Conservation (phyloP, 1,140 invertebrate species). For the Drosophila tani region DNA sequence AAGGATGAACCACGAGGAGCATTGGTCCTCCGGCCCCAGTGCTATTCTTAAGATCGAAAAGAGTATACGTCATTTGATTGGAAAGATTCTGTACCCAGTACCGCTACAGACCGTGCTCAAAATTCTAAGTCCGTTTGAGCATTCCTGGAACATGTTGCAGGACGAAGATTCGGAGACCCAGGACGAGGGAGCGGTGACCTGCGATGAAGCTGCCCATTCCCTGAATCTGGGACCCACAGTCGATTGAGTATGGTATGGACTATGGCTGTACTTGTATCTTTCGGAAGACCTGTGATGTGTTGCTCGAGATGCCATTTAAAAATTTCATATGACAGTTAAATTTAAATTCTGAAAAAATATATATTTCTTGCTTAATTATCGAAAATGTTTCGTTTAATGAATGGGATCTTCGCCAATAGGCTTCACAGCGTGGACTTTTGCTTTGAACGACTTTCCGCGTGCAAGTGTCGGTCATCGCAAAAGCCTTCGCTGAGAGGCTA, state of each 20-base stretch:
- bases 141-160: constrained; percentile 26
- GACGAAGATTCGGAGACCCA: not conserved
- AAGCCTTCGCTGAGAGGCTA: not conserved
- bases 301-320: not conserved
- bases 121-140: constrained; percentile 24
- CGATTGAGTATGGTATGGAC: not conserved
- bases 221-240: not conserved
- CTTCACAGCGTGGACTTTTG: constrained; percentile 9
- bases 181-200: not conserved
- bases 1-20: not conserved
- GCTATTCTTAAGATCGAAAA: constrained; percentile 6
- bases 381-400: constrained; percentile 16
- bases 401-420: constrained; percentile 22
- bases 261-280: not conserved
- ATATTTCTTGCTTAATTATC: constrained; percentile 2
- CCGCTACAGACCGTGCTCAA: constrained; percentile 1
- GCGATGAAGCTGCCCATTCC: not conserved
- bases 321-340: constrained; percentile 26
- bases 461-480: constrained; percentile 17
- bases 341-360: constrained; percentile 15
- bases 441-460: constrained; percentile 8
- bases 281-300: not conserved
- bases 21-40: not conserved
- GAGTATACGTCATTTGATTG: not conserved
- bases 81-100: constrained; percentile 6